phyloP scores from a whole-genome alignment of 2,888 invertebrate species.

The Macrosoma leucophasiata region DNA sequence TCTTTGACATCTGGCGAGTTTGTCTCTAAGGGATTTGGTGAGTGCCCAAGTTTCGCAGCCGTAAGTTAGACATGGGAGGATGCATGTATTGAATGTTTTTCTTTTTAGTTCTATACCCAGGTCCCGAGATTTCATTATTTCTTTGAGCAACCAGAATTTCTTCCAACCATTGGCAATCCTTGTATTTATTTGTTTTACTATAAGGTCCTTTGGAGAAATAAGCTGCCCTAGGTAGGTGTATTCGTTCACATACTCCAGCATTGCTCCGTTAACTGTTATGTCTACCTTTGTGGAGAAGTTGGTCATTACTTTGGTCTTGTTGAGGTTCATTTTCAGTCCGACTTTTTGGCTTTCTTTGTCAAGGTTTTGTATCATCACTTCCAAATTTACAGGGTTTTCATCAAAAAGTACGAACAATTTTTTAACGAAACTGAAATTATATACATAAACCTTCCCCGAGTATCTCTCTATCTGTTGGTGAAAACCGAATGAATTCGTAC shows the following conservation, averaged over 20 bases:
- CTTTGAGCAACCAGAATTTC: constrained; percentile 16
- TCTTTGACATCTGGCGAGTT: constrained; percentile 4
- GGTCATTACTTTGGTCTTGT: not conserved
- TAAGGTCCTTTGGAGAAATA: not conserved
- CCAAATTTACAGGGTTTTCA: no score
- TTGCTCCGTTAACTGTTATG: not conserved
- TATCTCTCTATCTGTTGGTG: no score
- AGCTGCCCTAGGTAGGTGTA: not conserved
- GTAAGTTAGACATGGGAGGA: constrained; percentile 18
- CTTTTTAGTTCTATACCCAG: constrained; percentile 12
- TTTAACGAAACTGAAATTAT: no score
- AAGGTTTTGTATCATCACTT: no score
- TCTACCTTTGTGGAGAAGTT: not conserved
- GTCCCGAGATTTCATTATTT: constrained; percentile 16
- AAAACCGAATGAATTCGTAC: no score
- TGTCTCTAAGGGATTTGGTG: constrained; percentile 1
- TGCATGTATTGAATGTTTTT: constrained; percentile 18
- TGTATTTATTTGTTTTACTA: not conserved
- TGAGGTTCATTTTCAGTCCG: no score
- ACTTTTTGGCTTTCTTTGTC: no score
- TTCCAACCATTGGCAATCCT: not conserved
- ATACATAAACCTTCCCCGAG: no score
- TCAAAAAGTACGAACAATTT: no score
- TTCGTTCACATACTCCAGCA: not conserved
- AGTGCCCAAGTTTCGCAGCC: constrained; percentile 17